phyloP scores from a whole-genome alignment of 2,888 invertebrate species.

The Sphaeridia pumilis region DNA sequence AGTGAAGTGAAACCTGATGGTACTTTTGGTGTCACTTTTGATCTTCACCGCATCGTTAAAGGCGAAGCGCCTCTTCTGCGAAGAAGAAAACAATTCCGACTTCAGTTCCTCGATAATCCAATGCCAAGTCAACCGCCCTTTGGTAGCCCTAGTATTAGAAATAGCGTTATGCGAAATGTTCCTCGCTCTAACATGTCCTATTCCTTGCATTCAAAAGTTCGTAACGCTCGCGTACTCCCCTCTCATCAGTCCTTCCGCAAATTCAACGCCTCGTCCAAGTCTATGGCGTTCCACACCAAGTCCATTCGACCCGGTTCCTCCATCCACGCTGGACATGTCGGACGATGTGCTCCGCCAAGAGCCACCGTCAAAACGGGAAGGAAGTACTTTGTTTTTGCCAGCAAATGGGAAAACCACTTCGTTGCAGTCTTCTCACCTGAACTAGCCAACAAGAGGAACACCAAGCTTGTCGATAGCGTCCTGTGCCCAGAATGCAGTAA shows the following conservation, averaged over 20 bases:
- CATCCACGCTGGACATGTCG: background rate
- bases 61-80: constrained; percentile 33
- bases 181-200: constrained; percentile 1
- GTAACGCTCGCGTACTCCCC: constrained; percentile 5
- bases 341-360: constrained; percentile 33
- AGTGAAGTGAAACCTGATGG: constrained; percentile 35
- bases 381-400: constrained; percentile 36
- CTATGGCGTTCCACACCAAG: background rate
- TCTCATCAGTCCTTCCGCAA: constrained; percentile 11
- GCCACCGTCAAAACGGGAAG: constrained; percentile 36
- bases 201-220: constrained; percentile 10
- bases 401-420: constrained; percentile 34
- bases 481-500: constrained; percentile 36
- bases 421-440: constrained; percentile 36
- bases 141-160: constrained; percentile 9
- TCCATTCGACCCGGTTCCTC: background rate
- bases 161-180: constrained; percentile 16
- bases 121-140: background rate
- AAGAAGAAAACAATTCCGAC: constrained; percentile 36
- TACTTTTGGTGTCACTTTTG: constrained; percentile 35
- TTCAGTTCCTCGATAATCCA: constrained; percentile 36
- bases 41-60: constrained; percentile 34
- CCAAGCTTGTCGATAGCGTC: constrained; percentile 32
- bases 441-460: constrained; percentile 36
- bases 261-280: background rate